Conservation (phyloP, 1,140 invertebrate species). For the Heterodera carotae region DNA sequence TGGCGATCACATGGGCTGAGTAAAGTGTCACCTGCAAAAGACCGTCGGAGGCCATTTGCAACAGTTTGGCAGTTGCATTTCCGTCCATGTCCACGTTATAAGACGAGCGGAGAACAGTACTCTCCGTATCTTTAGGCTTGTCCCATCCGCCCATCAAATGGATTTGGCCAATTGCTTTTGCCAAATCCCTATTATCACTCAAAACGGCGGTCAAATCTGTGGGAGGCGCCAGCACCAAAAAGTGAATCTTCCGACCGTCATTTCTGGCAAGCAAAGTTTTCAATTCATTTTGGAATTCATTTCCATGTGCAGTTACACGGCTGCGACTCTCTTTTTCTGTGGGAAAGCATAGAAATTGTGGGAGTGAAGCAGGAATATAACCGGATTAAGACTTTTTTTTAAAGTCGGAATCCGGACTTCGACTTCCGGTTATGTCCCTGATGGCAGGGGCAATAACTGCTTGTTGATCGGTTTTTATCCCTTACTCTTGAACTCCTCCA, state of each 20-base stretch:
- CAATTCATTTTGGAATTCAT: background rate
- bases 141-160: conserved; percentile 22
- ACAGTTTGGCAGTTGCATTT: background rate
- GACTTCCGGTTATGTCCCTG: no score
- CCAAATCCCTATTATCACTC: background rate
- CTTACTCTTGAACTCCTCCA: background rate
- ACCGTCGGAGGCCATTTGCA: background rate
- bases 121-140: background rate
- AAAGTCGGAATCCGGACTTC: no score
- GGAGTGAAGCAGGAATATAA: no score
- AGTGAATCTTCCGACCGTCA: background rate
- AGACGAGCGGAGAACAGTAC: background rate
- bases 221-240: background rate
- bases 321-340: background rate
- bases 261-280: background rate
- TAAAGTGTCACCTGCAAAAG: background rate
- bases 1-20: conserved; percentile 16
- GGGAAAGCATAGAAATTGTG: no score
- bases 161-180: background rate
- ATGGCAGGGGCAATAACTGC: no score
- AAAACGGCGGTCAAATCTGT: background rate
- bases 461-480: no score
- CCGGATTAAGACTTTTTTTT: no score
- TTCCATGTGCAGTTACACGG: background rate
- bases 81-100: conserved; percentile 25